Base-by-base conservation (phyloP, 2,888 invertebrate genomes). In the Lydus trimaculatus region DNA sequence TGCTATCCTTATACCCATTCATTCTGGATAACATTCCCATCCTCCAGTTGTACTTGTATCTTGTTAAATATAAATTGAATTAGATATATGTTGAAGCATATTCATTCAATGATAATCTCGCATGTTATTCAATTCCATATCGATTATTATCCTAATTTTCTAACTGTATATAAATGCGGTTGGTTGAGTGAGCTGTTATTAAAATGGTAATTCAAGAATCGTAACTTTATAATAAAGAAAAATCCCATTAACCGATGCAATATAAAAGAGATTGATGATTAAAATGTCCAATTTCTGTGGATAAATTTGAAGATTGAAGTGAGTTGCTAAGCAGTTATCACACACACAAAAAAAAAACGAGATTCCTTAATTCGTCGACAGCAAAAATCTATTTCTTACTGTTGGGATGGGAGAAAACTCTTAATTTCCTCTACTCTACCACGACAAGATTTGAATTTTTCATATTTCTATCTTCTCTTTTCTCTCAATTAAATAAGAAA, bases 21-120 rank as follows among this genome's bases (percentile, higher is more conserved):
- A 48, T 48, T 48, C 20, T 48, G 48, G 20, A 48, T 48, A 20
- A 20, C 20, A 48, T 20, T 48, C 48, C 20, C 20, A 8, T 3
- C 20, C n/a, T 48, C 61, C n/a, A 52, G 58, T 36, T 15, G 36
- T 61, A 58, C 62, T 62, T 58, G 69, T 58, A 31, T 52, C 59
- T 60, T 64, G 62, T 71, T 62, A 71, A 71, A 71, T 69, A 71
- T 71, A 69, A 69, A 71, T 71, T 69, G 71, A 71, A 71, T 69
- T 69, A 66, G 66, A 66, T 66, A 66, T 66, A 69, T 71, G 66
- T 68, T 66, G 48, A 63, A 61, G 58, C 64, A 64, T 69, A 68
- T 71, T 71, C 65, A 61, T 63, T 68, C 66, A 39, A 39, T n/a
- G 5, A 39, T n/a, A 39, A 39, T 15, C 15, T 5, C 13, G 15